Evolutionary conservation across 2,113 vertebrate genomes (phyloP).

Genomic region (Pseudorectes ferrugineus): DNA sequence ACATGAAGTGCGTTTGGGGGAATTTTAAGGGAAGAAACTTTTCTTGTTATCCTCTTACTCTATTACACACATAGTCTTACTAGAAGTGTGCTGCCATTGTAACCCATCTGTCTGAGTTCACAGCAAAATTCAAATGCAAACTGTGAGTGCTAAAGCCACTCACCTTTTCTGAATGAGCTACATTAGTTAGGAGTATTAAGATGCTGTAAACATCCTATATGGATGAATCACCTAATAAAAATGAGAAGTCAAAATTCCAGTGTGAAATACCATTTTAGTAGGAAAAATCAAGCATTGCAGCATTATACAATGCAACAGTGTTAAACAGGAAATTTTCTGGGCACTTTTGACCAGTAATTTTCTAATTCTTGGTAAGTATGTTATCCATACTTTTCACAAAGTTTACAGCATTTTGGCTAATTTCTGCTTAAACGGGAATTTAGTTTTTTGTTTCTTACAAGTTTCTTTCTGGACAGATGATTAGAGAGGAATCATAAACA

Average conservation of each 20-base stretch:
- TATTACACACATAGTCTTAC: neutral
- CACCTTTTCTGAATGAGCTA: neutral
- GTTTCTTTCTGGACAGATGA: neutral
- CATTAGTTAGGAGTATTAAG: neutral
- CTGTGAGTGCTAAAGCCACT: neutral
- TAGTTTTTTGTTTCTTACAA: neutral
- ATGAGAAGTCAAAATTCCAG: neutral
- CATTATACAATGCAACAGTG: accelerated
- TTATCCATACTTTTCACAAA: neutral
- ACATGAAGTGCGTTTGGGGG: neutral
- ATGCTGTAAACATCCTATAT: neutral
- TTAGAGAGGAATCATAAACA: neutral
- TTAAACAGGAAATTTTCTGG: neutral
- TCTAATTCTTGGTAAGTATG: neutral
- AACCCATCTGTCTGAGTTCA: neutral
- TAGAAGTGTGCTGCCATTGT: neutral
- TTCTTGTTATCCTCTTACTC: neutral
- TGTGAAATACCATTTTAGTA: neutral
- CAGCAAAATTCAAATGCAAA: neutral
- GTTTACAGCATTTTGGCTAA: neutral
- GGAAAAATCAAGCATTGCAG: neutral
- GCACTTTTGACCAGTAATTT: neutral
- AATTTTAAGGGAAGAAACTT: neutral
- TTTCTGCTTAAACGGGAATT: neutral
- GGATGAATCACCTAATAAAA: neutral